A percentile compares a stretch with the other conserved stretches of the same genome.
Evolutionary conservation across 2,797 vertebrate species (phyloP).

Genomic region (Aplochiton taeniatus): DNA sequence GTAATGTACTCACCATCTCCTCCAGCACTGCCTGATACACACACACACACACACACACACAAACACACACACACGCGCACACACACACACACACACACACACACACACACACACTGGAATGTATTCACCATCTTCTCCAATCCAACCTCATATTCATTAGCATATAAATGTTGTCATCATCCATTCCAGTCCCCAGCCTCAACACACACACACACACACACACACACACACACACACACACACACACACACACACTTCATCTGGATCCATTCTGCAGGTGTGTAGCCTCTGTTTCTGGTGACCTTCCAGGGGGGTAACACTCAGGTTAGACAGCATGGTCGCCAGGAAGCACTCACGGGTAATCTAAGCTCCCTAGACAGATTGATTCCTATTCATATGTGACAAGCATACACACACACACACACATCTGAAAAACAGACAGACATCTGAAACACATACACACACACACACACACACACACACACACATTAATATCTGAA

Average conservation of each 20-base stretch:
- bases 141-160: conserved; percentile 57
- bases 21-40: too few species aligned
- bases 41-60: too few species aligned
- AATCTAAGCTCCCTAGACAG: too few species aligned
- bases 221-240: background rate
- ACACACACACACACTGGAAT: conserved; percentile 14
- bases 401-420: background rate
- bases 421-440: too few species aligned
- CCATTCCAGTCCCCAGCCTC: conserved; percentile 44
- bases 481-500: background rate
- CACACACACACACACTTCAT: background rate
- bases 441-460: background rate
- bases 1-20: conserved; percentile 37
- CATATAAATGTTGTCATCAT: conserved; percentile 62
- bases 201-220: conserved; percentile 4
- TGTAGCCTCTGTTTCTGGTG: too few species aligned
- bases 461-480: conserved; percentile 1
- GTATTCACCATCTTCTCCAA: conserved; percentile 37
- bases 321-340: too few species aligned
- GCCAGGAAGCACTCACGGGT: too few species aligned
- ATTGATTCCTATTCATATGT: too few species aligned
- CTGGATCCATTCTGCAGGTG: too few species aligned
- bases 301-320: too few species aligned
- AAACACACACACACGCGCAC: too few species aligned
- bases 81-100: too few species aligned